A percentile compares a stretch with the other conserved stretches of the same genome.
These are phyloP conservation scores for Rotaria socialis DNA, from an alignment of 2,888 invertebrate genomes.

Conservation along the genomic window DNA sequence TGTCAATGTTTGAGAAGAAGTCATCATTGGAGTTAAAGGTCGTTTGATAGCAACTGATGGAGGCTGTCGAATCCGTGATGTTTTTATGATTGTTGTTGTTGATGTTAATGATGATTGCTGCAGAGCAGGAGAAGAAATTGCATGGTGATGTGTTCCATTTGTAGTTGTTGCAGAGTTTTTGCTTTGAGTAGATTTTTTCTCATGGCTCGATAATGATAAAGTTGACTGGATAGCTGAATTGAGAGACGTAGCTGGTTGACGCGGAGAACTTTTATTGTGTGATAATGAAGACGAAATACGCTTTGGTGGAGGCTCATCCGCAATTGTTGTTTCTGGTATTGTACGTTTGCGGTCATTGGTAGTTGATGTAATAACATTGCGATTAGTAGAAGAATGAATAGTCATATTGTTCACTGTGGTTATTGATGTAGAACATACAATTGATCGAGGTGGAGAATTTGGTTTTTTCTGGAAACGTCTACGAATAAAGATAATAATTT, in stretches of 20 bases:
- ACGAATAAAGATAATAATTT: not conserved
- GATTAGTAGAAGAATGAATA: not conserved
- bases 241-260: not conserved
- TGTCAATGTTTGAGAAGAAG: not conserved
- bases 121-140: not conserved
- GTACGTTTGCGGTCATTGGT: not conserved
- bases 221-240: not conserved
- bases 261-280: not conserved
- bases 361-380: not conserved
- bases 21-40: not conserved
- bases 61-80: not conserved
- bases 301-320: not conserved
- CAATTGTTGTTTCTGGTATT: not conserved
- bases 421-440: not conserved
- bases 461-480: conserved; percentile 16
- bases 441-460: not conserved
- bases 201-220: not conserved
- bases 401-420: not conserved
- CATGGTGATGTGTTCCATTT: not conserved
- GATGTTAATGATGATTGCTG: not conserved
- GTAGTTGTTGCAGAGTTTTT: not conserved
- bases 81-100: not conserved
- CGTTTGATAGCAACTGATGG: not conserved
- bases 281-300: not conserved
- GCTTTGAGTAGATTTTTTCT: not conserved